Evolutionary conservation across 2,888 invertebrate genomes (phyloP).

Genomic region (Unio pictorum): DNA sequence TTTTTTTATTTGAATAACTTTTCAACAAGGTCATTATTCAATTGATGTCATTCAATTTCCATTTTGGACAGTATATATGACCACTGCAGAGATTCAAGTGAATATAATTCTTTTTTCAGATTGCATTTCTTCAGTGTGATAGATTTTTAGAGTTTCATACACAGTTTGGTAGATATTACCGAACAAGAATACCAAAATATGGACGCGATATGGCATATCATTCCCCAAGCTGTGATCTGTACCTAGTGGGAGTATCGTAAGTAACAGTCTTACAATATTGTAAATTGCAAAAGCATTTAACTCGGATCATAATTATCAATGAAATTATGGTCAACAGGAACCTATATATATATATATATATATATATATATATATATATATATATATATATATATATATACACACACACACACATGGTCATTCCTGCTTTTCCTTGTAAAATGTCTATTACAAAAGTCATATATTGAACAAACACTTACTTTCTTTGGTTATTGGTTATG

Average conservation of each 20-base stretch:
- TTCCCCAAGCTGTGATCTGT: constrained; percentile 90
- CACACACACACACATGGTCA: too few relatives aligned
- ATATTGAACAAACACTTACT: too few relatives aligned
- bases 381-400: too few relatives aligned
- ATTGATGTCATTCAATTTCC: too few relatives aligned
- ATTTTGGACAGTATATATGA: too few relatives aligned
- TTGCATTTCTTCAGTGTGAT: constrained; percentile 91
- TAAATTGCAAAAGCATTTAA: not conserved
- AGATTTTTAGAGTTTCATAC: constrained; percentile 96
- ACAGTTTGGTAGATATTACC: constrained; percentile 91
- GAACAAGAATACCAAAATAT: constrained; percentile 93
- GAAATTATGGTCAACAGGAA: not conserved
- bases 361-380: too few relatives aligned
- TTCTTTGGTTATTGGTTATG: too few relatives aligned
- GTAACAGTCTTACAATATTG: constrained; percentile 2
- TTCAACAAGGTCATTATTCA: too few relatives aligned
- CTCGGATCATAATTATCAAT: not conserved
- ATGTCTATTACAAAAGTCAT: too few relatives aligned
- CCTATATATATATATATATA: too few relatives aligned
- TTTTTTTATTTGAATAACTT: too few relatives aligned
- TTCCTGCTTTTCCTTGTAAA: too few relatives aligned
- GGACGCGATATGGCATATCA: constrained; percentile 95
- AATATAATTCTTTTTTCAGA: constrained; percentile 73
- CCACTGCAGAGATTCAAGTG: not conserved
- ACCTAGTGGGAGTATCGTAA: constrained; percentile 90